phyloP scores from a whole-genome alignment of 1,140 invertebrate genomes.

The Harpegnathos saltator region DNA sequence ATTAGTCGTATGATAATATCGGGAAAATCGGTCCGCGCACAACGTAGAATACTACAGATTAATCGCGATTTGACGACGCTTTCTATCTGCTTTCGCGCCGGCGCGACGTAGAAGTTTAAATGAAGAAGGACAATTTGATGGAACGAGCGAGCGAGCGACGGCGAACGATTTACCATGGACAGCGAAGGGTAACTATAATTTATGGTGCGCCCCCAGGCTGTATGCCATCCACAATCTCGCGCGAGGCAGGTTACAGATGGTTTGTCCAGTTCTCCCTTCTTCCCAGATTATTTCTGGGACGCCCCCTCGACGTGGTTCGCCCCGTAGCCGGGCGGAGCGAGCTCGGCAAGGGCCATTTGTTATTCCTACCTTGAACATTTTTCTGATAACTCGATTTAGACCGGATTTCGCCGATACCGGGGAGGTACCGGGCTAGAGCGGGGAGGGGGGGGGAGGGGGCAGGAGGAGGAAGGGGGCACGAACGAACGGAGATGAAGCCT shows the following conservation, averaged over 20 bases:
- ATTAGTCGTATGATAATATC: no score
- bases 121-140: conserved; percentile 27
- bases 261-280: conserved; percentile 59
- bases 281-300: conserved; percentile 65
- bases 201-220: conserved; percentile 45
- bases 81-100: neutral
- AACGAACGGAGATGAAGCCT: conserved; percentile 36
- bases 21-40: no score
- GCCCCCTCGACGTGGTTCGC: conserved; percentile 25
- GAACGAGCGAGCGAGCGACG: conserved; percentile 4
- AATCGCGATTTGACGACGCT: neutral
- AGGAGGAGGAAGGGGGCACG: no score
- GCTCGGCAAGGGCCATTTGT: conserved; percentile 46
- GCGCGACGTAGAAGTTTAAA: conserved; percentile 20
- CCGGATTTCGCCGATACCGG: conserved; percentile 51
- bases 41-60: no score
- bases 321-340: neutral
- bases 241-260: conserved; percentile 67
- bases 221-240: conserved; percentile 58
- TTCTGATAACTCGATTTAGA: conserved; percentile 61
- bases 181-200: conserved; percentile 62
- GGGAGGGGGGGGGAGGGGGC: no score
- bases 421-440: no score
- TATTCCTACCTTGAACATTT: conserved; percentile 59
- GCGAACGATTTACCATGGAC: conserved; percentile 54